Evolutionary conservation across 2,113 vertebrate genomes (phyloP).

Genomic region (Dasyornis broadbenti): DNA sequence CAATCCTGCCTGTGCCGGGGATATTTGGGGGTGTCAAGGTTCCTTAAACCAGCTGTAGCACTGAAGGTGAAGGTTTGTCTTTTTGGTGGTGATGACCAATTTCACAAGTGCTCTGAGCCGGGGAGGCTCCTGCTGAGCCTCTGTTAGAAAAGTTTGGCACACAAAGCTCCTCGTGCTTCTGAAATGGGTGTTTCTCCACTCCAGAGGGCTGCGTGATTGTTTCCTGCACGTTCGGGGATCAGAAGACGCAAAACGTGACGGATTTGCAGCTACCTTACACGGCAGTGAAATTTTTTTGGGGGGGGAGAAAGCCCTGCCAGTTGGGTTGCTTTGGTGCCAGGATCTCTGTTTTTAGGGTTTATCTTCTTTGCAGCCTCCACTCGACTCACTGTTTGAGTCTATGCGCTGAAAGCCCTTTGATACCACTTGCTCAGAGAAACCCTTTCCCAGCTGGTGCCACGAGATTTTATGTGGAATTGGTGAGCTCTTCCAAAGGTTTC

Average conservation of each 20-base stretch:
- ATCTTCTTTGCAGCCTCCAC: background rate
- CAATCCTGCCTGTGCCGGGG: background rate
- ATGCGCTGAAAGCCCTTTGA: background rate
- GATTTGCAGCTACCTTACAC: background rate
- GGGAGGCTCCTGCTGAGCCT: background rate
- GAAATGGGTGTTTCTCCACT: background rate
- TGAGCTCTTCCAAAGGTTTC: background rate
- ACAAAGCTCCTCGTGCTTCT: background rate
- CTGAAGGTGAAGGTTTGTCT: background rate
- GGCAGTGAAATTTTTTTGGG: background rate
- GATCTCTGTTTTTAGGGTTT: background rate
- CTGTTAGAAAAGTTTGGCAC: background rate
- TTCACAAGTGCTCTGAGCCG: background rate
- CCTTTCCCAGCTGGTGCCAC: background rate
- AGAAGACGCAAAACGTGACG: background rate
- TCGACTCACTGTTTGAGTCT: background rate
- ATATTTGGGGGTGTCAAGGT: background rate
- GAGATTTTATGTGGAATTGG: background rate
- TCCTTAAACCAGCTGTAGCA: background rate
- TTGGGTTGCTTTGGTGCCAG: background rate
- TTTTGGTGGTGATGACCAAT: background rate
- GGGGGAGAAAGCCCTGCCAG: background rate
- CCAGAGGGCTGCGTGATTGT: fast-evolving
- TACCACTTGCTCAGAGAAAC: background rate
- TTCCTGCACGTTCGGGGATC: background rate